phyloP scores from a whole-genome alignment of 2,113 vertebrate species.

The Brachyhypopomus gauderio region DNA sequence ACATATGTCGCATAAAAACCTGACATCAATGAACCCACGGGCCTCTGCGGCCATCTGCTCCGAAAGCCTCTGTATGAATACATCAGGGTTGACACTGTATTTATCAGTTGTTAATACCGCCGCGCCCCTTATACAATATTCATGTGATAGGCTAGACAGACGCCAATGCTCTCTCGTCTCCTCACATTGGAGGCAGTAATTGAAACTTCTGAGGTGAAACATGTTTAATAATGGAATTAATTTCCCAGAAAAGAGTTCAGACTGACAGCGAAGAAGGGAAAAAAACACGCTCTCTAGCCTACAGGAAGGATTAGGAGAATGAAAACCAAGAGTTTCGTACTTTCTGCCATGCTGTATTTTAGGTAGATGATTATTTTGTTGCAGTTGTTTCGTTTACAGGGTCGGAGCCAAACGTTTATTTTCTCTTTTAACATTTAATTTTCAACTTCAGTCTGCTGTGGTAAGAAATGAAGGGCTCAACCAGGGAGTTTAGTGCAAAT shows the following conservation, averaged over 20 bases:
- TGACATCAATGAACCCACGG: conserved; percentile 67
- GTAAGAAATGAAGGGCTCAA: not conserved
- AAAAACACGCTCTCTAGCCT: conserved; percentile 37
- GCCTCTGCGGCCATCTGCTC: conserved; percentile 68
- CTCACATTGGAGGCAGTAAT: conserved; percentile 69
- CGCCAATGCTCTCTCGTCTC: conserved; percentile 60
- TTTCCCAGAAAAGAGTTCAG: conserved; percentile 77
- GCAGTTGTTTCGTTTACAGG: not conserved
- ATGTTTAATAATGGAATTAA: conserved; percentile 82
- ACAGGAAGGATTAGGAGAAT: conserved; percentile 27
- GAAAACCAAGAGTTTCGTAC: not conserved
- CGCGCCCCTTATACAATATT: conserved; percentile 73
- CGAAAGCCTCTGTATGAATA: conserved; percentile 69
- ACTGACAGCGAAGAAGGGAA: conserved; percentile 64
- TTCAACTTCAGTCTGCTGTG: conserved; percentile 11
- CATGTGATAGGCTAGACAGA: conserved; percentile 68
- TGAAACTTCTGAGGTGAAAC: conserved; percentile 80
- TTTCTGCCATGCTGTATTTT: conserved; percentile 7
- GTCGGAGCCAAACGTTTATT: not conserved
- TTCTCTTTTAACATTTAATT: conserved; percentile 14
- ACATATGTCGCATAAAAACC: conserved; percentile 62
- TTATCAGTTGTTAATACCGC: conserved; percentile 67
- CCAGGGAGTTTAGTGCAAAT: conserved; percentile 5
- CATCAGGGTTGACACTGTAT: conserved; percentile 67
- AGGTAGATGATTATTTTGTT: not conserved